Conservation (phyloP, 2,113 vertebrate species). For the Hypomesus transpacificus region DNA sequence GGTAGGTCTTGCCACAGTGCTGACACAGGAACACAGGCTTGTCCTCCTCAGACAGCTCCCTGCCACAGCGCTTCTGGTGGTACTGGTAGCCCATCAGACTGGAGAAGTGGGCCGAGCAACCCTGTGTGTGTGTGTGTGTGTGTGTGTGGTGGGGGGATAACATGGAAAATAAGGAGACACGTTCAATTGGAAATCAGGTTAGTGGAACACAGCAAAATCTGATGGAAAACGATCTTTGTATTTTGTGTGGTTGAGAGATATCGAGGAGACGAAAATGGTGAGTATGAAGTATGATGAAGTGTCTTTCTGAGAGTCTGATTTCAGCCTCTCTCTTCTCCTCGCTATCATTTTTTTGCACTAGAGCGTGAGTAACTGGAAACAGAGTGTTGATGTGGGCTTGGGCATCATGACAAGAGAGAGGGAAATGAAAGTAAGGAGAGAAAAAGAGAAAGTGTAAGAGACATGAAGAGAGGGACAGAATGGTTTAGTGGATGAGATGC, state of each 20-base stretch:
- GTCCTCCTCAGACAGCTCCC: constrained; percentile 79
- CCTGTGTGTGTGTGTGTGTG: constrained; percentile 60
- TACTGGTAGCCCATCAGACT: constrained; percentile 97
- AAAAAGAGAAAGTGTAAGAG: not conserved
- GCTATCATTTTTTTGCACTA: constrained; percentile 32
- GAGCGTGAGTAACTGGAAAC: constrained; percentile 53
- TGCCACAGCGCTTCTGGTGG: constrained; percentile 91
- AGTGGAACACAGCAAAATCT: constrained; percentile 25
- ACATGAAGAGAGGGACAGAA: too few relatives aligned
- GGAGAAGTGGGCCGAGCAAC: constrained; percentile 88
- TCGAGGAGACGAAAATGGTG: not conserved
- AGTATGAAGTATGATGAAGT: constrained; percentile 33
- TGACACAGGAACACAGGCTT: constrained; percentile 84
- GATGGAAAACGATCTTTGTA: constrained; percentile 26
- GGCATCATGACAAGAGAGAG: constrained; percentile 54
- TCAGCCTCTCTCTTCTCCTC: constrained; percentile 30
- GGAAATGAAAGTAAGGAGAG: constrained; percentile 30
- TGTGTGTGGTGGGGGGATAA: not conserved
- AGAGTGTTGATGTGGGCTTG: constrained; percentile 58
- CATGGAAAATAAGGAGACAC: constrained; percentile 3
- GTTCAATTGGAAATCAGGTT: constrained; percentile 41
- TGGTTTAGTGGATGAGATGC: not conserved
- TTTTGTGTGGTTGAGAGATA: constrained; percentile 22
- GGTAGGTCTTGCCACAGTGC: constrained; percentile 88
- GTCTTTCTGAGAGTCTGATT: constrained; percentile 31